Evolutionary conservation across 2,888 invertebrate species (phyloP).

Genomic region (Apotomis capreana): DNA sequence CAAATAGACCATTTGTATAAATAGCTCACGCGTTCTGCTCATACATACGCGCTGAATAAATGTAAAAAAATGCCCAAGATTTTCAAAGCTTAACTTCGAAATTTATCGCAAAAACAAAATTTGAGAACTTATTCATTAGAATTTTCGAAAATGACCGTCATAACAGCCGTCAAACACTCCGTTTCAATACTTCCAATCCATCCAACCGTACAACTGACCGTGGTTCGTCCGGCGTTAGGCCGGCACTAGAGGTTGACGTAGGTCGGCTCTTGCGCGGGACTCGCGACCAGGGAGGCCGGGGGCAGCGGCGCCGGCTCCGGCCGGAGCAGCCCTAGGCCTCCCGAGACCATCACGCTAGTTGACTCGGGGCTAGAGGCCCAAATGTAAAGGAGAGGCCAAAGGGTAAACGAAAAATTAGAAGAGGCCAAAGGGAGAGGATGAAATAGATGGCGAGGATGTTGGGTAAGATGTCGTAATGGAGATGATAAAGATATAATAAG

Average conservation of each 20-base stretch:
- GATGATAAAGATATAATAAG: too few species aligned
- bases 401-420: constrained; percentile 3
- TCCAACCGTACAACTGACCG: constrained; percentile 65
- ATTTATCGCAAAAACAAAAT: too few species aligned
- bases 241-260: constrained; percentile 96
- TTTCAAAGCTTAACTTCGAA: too few species aligned
- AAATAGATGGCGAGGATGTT: too few species aligned
- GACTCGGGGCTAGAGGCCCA: constrained; percentile 75
- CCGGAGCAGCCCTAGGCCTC: constrained; percentile 76
- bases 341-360: constrained; percentile 83
- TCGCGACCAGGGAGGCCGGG: constrained; percentile 74
- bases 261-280: constrained; percentile 93
- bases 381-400: constrained; percentile 16
- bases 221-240: constrained; percentile 72
- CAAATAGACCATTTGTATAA: too few species aligned
- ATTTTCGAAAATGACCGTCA: not conserved
- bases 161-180: not conserved
- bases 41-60: not conserved
- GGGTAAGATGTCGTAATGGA: too few species aligned
- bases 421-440: not conserved
- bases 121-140: too few species aligned
- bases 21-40: too few species aligned
- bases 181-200: too few species aligned
- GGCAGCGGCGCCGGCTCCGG: constrained; percentile 82
- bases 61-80: not conserved